Conservation (phyloP, 2,797 vertebrate genomes). For the Lagorchestes hirsutus region DNA sequence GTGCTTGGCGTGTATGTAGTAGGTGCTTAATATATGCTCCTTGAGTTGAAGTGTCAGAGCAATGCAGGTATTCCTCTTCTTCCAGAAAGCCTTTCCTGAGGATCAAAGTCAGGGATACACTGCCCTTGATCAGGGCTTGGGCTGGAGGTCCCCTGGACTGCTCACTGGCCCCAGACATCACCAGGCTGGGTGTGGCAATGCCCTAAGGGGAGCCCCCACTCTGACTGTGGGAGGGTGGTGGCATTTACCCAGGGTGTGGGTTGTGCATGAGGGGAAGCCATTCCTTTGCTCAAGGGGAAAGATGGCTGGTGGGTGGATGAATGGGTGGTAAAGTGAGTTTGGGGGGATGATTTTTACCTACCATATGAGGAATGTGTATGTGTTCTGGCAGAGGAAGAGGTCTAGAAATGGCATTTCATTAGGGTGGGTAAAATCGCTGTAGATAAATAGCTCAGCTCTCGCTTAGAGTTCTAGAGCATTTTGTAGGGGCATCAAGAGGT, state of each 20-base stretch:
- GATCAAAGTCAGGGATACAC: not conserved
- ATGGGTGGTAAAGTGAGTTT: not conserved
- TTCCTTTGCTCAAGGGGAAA: not conserved
- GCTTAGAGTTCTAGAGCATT: not conserved
- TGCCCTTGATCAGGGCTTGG: not conserved
- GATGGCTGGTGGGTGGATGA: not conserved
- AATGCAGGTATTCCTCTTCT: not conserved
- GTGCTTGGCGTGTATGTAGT: not conserved
- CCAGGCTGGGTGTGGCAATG: not conserved
- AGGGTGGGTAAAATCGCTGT: not conserved
- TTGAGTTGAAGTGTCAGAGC: not conserved
- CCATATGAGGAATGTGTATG: not conserved
- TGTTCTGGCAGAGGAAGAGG: not conserved
- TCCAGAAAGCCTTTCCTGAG: not conserved
- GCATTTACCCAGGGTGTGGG: not conserved
- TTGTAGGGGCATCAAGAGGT: not conserved
- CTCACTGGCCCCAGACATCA: not conserved
- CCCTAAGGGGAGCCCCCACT: not conserved
- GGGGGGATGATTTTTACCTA: not conserved
- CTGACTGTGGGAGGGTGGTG: not conserved
- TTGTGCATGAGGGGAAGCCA: not conserved
- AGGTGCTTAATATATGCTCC: not conserved
- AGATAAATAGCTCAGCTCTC: not conserved
- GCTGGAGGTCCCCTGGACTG: not conserved
- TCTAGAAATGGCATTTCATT: not conserved